phyloP scores from a whole-genome alignment of 2,797 vertebrate species.

The Poecile montanus region DNA sequence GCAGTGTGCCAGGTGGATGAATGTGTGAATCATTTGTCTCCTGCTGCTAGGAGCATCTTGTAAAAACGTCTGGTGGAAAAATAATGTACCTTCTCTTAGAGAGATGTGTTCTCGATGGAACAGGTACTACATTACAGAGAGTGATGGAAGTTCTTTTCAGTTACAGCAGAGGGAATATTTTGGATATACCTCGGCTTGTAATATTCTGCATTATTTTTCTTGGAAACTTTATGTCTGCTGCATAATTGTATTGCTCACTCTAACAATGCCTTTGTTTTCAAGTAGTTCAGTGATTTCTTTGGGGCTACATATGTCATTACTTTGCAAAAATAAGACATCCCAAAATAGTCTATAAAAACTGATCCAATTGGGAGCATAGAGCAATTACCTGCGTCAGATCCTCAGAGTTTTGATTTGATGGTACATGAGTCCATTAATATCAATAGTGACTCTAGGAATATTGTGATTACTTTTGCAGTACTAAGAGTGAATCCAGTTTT shows the following conservation, averaged over 20 bases:
- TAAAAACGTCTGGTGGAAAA: constrained; percentile 19
- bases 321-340: background rate
- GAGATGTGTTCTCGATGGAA: background rate
- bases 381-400: background rate
- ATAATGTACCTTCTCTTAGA: background rate
- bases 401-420: background rate
- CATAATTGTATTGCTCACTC: background rate
- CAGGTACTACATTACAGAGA: constrained; percentile 6
- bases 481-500: background rate
- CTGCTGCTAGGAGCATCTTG: constrained; percentile 36
- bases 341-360: background rate
- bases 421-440: background rate
- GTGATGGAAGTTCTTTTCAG: background rate
- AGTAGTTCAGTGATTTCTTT: background rate
- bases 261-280: background rate
- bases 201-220: constrained; percentile 1
- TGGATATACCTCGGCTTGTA: background rate
- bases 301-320: background rate
- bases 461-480: background rate
- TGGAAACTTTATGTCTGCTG: background rate
- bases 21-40: constrained; percentile 38
- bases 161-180: background rate
- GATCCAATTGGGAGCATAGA: background rate
- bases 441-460: background rate
- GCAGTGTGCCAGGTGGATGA: constrained; percentile 12